Base-by-base conservation (phyloP, 1,140 invertebrate genomes). In the Hydropsyche tenuis region DNA sequence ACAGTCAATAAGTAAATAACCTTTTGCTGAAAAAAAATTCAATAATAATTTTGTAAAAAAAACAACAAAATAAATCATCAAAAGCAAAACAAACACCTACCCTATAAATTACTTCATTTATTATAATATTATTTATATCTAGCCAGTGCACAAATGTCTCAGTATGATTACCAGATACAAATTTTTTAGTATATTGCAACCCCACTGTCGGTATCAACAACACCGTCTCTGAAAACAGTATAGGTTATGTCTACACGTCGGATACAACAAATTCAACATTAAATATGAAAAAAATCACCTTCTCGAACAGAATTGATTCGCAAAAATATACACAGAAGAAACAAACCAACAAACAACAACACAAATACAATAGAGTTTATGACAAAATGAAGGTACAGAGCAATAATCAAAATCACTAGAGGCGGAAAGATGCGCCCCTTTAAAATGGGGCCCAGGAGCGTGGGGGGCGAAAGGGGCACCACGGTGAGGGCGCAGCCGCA, bases 41-140 rank as follows among this genome's bases (percentile, higher is more conserved):
- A 30, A 53, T 42, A 53, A 45, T 70, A 42, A 71, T 43, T 30
- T 63, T 43, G 16, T 66, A 74, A 69, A 14, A n/a, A n/a, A n/a
- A n/a, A n/a, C n/a, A n/a, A 71, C 48, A 22, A 22, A 1, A 30
- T 46, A 23, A 66, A 69, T 46, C 30, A 37, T n/a, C 18, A 66
- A 75, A 20, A 42, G 0, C 1, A 20, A 70, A 37, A 72, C 27
- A 27, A 27, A 66, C 43, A 45, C 6, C 72, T 71, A 77, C 76
- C 60, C 72, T 63, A 56, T 73, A 62, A 22, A 77, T 70, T 2
- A 73, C 73, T 73, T 77, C 76, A 56, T 75, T 77, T 7, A 77
- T 77, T 9, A 77, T 73, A 22, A 74, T 20, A 14, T 42, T 63
- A 4, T 74, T 18, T 43, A 77, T 74, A 25, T 71, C 66, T 53